Base-by-base conservation (phyloP, 2,113 vertebrate species). In the Gymnobelideus leadbeateri region DNA sequence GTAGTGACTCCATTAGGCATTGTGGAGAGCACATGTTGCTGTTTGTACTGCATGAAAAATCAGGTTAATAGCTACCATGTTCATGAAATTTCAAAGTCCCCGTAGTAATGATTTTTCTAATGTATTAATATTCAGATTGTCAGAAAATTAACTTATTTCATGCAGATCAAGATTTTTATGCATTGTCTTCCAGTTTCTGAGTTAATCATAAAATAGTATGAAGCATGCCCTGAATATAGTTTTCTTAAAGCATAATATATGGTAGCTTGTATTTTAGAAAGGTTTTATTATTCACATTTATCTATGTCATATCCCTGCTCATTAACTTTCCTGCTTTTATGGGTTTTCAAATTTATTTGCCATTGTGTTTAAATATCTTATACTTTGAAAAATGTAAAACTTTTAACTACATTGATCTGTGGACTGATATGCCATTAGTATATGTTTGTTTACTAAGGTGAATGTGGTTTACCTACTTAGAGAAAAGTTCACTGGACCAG, bases 1-100 rank as follows among this genome's bases (percentile, higher is more conserved):
- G 90, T 98, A 97, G 95, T 97, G 98, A 57, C 97, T 98, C 97
- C 98, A 98, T 99, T 98, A 98, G 96, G 97, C 95, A 12, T 95
- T 53, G 24, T 90, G 89, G 97, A 97, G 94, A 95, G 57, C 98
- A 97, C 98, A 96, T 98, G 98, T 46, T 68, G 47, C 97, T 97
- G 26, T 95, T 97, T 97, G 96, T 98, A 97, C 93, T 98, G 95
- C 92, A 8, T n/a, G 92, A 49, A 97, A 97, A 98, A 96, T 92
- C 96, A 97, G 94, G 93, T 95, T 96, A 96, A 95, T 93, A 96
- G 95, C 94, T 91, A 54, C 46, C 51, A 2, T 96, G 91, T 98
- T 98, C 47, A 52, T 97, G 96, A 95, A 92, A 92, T 96, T 92
- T 91, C 92, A 92, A 90, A 94, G 91, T 92, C 97, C 97, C 98